Evolutionary conservation across 2,888 invertebrate genomes (phyloP), one percentile per base, ranked within the genome.

Genomic region (Maniola hyperantus): DNA sequence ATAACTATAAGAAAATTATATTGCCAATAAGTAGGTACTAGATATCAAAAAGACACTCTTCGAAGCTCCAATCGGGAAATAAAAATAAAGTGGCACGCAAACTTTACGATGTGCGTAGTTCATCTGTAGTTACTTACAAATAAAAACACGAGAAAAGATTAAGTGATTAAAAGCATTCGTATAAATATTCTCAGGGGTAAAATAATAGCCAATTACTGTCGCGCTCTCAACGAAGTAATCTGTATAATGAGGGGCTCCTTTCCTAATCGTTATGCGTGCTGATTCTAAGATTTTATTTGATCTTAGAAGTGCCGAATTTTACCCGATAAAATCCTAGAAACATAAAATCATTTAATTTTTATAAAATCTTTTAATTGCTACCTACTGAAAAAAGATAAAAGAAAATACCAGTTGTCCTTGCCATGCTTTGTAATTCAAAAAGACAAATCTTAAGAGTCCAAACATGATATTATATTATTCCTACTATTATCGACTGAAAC

Each of bases 61-160:
- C 2, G 34, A 39, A 15, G 33, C 34, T 15, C 20, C 20, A 53
- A 60, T 46, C 53, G 26, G 36, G n/a, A 42, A 11, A 60, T 61
- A 55, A 60, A 59, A 65, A 65, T 65, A 65, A 55, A 65, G 60
- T 54, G 55, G 33, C 62, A 57, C 54, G 54, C 53, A 54, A 20
- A 59, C 63, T 66, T 69, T 71, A 68, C 70, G 71, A 71, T 60
- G 70, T 70, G 70, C 59, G 42, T 42, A 57, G 62, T 66, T 60
- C 42, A 66, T 68, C 65, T 70, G 71, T 79, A 78, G 77, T 85
- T 80, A 83, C 79, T 78, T 75, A 78, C 81, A 59, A 67, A 85
- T 85, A 87, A 85, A 85, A 83, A 84, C 83, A 85, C 83, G 81
- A 83, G 79, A 83, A 84, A 83, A 83, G 85, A 85, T 88, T 83